These are phyloP conservation scores for Protobothrops mucrosquamatus DNA, from an alignment of 2,113 vertebrate genomes.

Conservation along the genomic window DNA sequence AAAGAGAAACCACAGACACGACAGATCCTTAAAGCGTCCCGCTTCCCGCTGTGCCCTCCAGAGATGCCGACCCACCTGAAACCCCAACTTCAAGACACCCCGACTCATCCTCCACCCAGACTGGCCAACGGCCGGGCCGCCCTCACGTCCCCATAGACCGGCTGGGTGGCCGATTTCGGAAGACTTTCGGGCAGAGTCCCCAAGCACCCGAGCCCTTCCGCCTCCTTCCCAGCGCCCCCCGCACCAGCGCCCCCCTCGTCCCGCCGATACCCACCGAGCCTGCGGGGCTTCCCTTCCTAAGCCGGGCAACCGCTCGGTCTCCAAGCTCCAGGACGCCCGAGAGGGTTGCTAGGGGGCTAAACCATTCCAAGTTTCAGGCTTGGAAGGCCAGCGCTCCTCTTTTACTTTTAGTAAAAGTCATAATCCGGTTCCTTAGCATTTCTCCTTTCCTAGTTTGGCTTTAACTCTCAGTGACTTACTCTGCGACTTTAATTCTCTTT, in stretches of 20 bases:
- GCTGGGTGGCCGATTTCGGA: neutral
- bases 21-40: neutral
- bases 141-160: neutral
- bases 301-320: neutral
- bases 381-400: neutral
- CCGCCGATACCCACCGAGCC: conserved; percentile 3
- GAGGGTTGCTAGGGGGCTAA: conserved; percentile 53
- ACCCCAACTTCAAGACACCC: no score
- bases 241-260: no score
- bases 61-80: no score
- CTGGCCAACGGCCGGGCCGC: neutral
- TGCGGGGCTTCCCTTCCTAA: neutral
- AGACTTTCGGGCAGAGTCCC: neutral
- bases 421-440: neutral
- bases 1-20: neutral
- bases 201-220: neutral
- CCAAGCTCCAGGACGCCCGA: conserved; percentile 22
- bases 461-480: neutral
- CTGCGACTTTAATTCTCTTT: neutral
- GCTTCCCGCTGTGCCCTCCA: no score
- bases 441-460: no score
- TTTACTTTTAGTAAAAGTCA: neutral
- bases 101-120: neutral
- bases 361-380: neutral
- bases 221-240: neutral